phyloP scores from a whole-genome alignment of 2,888 invertebrate species.

The Stenchaetothrips biformis region DNA sequence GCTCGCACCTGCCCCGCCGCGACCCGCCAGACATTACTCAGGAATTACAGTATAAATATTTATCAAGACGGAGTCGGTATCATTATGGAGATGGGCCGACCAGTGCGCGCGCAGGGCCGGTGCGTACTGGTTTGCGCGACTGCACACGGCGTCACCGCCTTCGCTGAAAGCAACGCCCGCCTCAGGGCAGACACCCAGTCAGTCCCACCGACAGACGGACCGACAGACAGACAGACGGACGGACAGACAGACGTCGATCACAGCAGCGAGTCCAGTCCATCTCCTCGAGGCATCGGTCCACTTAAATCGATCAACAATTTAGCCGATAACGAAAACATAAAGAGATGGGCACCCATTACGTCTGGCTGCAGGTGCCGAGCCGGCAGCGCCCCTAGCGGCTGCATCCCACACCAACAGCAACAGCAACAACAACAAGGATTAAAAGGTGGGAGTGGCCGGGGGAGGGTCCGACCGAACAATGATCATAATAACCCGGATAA shows the following conservation, averaged over 20 bases:
- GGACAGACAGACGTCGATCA: constrained; percentile 3
- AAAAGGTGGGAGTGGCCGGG: constrained; percentile 17
- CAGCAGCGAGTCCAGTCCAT: constrained; percentile 5
- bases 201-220: neutral
- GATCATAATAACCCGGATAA: constrained; percentile 1
- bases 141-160: too few relatives aligned
- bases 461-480: constrained; percentile 4
- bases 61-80: constrained; percentile 6
- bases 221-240: neutral
- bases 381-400: neutral
- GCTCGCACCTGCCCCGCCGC: too few relatives aligned
- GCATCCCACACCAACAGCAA: neutral
- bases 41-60: constrained; percentile 20
- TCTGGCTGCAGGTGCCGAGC: neutral
- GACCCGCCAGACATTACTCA: neutral
- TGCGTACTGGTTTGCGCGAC: too few relatives aligned
- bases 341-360: neutral
- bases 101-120: too few relatives aligned
- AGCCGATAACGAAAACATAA: neutral
- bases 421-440: constrained; percentile 8
- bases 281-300: neutral
- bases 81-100: neutral
- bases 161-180: too few relatives aligned
- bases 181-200: too few relatives aligned
- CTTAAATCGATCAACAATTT: constrained; percentile 17